Evolutionary conservation across 1,140 invertebrate species (phyloP), one percentile per base, ranked within the genome.

Genomic region (Drosophila kurseongensis): DNA sequence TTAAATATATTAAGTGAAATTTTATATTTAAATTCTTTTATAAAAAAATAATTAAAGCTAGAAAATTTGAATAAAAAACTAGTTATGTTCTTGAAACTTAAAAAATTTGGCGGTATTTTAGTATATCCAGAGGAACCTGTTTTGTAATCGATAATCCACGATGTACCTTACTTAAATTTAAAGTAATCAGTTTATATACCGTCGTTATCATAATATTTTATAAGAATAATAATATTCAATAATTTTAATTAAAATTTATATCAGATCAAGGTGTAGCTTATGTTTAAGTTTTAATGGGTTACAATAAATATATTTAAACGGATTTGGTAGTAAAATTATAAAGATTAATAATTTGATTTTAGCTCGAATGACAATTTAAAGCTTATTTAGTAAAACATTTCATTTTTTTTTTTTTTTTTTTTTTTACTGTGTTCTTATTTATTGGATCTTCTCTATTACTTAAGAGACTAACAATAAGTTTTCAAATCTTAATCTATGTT

Each of bases 61-160:
- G 4, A 50, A 84, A 90, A 83, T 66, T 72, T 75, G 80, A 68
- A 74, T 71, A 5, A 86, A 66, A 86, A 86, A 86, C 82, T 86
- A 93, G 80, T 93, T 91, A 93, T 91, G 63, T 86, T 92, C 85
- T 93, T 93, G 75, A 94, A 94, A 94, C 89, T 93, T 91, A 94
- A 94, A 93, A 82, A 93, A 92, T 92, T 93, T 94, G 93, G 93
- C 93, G 93, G 93, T 93, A 93, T 92, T 91, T 93, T 93, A 93
- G 78, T 92, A 90, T 92, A 80, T 91, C 92, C 88, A 94, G 93
- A 93, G 94, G 93, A 94, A 94, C 89, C 88, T 94, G 93, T 93
- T 89, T 80, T 91, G 63, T 94, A 93, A 94, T 93, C 83, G 93
- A 94, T 62, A 69, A 69, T 69, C 65, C 65, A 68, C 57, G 57